Evolutionary conservation across 1,140 invertebrate species (phyloP).

Genomic region (Drosophila erecta): DNA sequence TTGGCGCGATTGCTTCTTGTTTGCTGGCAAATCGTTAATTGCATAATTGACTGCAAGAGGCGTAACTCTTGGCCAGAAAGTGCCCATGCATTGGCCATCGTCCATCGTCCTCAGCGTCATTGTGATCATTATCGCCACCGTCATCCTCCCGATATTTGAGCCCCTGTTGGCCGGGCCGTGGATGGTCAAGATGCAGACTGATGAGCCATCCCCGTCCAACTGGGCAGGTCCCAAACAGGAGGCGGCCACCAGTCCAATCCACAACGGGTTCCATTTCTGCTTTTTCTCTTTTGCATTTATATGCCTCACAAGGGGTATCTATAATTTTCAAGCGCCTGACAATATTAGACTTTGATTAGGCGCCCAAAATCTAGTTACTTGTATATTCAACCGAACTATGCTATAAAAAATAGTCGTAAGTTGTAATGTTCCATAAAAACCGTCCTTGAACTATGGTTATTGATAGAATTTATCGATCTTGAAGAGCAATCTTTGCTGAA

Average conservation of each 20-base stretch:
- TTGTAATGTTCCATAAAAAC: neutral
- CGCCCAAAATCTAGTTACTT: too few relatives aligned
- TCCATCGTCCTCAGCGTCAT: constrained; percentile 4
- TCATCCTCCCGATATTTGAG: constrained; percentile 31
- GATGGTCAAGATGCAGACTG: constrained; percentile 40
- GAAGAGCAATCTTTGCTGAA: neutral
- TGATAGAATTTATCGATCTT: too few relatives aligned
- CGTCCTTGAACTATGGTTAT: too few relatives aligned
- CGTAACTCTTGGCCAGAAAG: constrained; percentile 45
- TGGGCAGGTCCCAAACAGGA: constrained; percentile 39
- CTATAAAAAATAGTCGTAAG: neutral
- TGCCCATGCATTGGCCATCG: constrained; percentile 44
- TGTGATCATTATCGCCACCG: neutral
- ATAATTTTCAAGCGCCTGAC: neutral
- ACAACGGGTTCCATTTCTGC: constrained; percentile 55
- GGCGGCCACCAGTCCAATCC: constrained; percentile 29
- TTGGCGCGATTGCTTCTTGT: constrained; percentile 72
- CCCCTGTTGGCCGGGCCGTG: constrained; percentile 50
- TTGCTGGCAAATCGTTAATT: constrained; percentile 70
- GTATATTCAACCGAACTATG: too few relatives aligned
- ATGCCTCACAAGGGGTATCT: constrained; percentile 1
- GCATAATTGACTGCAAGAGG: constrained; percentile 79
- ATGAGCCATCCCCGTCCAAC: constrained; percentile 49
- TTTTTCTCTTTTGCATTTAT: constrained; percentile 27
- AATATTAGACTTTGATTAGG: too few relatives aligned